phyloP scores from a whole-genome alignment of 2,113 vertebrate species.

The Bothrops jararaca region DNA sequence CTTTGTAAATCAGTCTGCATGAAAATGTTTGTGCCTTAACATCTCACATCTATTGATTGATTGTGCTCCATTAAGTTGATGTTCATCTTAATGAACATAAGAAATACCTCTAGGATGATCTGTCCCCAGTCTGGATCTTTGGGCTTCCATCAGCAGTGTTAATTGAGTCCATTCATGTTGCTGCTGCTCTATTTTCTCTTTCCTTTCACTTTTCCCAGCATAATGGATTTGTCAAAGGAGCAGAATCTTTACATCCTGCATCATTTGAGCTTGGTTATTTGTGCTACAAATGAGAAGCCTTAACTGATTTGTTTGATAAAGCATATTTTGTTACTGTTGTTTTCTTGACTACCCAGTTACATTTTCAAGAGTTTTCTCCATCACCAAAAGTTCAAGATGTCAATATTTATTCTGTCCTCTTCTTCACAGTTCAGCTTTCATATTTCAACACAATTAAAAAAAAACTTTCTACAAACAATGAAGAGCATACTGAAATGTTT shows the following conservation, averaged over 20 bases:
- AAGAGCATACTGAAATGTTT: neutral
- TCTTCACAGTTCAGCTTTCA: neutral
- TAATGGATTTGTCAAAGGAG: neutral
- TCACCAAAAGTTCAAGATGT: neutral
- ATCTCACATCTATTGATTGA: neutral
- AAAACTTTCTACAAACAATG: neutral
- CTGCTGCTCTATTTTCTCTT: neutral
- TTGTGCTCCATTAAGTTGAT: neutral
- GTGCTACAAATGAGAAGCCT: neutral
- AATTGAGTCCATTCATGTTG: neutral
- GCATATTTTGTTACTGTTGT: neutral
- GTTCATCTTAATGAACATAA: neutral
- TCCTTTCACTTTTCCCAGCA: neutral
- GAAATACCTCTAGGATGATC: neutral
- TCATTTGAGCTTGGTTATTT: neutral
- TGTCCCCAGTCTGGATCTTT: neutral
- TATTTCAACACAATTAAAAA: neutral
- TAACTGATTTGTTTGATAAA: neutral
- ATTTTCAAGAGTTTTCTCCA: neutral
- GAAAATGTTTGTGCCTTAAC: neutral
- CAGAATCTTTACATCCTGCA: neutral
- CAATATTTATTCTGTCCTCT: neutral
- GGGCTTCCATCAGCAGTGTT: neutral
- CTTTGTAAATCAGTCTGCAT: neutral
- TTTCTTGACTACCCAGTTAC: neutral